phyloP scores from a whole-genome alignment of 2,113 vertebrate species.

The Cavia porcellus region DNA sequence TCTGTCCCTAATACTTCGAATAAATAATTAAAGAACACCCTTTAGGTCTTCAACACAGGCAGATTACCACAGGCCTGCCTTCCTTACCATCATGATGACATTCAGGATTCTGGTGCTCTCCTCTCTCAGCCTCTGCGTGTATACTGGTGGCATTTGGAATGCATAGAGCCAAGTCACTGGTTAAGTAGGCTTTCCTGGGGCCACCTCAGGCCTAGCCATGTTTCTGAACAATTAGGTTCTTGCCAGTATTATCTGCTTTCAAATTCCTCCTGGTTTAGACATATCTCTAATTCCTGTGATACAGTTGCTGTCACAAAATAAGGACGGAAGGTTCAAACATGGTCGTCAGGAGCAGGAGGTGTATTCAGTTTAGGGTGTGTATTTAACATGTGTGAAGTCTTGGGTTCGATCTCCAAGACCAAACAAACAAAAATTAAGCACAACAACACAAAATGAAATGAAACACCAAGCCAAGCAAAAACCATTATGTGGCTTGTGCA shows the following conservation, averaged over 20 bases:
- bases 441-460: neutral
- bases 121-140: rapidly evolving
- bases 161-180: neutral
- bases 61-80: neutral
- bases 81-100: neutral
- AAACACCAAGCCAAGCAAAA: neutral
- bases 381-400: neutral
- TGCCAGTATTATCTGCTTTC: neutral
- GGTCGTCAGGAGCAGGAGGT: neutral
- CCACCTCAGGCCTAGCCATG: neutral
- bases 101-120: neutral
- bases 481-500: slow-evolving; percentile 10
- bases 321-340: slow-evolving; percentile 5
- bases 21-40: neutral
- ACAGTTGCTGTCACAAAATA: neutral
- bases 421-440: neutral
- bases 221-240: neutral
- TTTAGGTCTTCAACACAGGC: neutral
- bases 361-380: neutral
- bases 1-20: neutral
- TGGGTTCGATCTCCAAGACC: neutral
- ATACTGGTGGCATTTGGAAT: neutral
- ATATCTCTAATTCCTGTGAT: neutral
- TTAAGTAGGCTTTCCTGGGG: neutral
- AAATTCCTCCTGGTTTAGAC: neutral